Evolutionary conservation across 1,140 invertebrate species (phyloP).

Genomic region (Episyrphus balteatus): DNA sequence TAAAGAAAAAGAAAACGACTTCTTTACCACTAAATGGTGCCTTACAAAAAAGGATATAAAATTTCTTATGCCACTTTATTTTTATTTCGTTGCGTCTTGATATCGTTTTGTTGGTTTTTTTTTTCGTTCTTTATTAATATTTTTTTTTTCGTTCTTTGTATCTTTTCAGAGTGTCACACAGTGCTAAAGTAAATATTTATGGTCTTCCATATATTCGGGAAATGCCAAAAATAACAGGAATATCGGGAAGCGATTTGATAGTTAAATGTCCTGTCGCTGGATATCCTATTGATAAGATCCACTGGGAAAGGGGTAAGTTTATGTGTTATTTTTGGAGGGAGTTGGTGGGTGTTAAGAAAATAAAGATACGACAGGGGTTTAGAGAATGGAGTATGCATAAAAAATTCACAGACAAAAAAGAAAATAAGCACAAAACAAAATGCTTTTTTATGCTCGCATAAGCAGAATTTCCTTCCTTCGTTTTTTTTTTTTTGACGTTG

Average conservation of each 20-base stretch:
- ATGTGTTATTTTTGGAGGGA: no score
- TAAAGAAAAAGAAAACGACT: neutral
- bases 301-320: constrained; percentile 74
- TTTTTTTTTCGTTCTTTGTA: neutral
- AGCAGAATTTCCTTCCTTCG: no score
- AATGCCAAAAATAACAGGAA: constrained; percentile 83
- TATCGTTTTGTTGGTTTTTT: no score
- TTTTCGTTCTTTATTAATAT: neutral
- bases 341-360: no score
- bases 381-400: no score
- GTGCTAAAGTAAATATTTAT: constrained; percentile 81
- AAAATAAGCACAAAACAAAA: no score
- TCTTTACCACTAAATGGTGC: neutral
- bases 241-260: constrained; percentile 72
- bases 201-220: constrained; percentile 77
- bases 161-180: constrained; percentile 52
- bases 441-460: no score
- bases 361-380: no score
- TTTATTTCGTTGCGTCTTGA: neutral
- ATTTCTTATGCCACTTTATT: neutral
- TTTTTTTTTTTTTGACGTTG: neutral
- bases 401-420: no score
- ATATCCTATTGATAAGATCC: constrained; percentile 78
- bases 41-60: neutral
- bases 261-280: constrained; percentile 90